These are phyloP conservation scores for Harpalus rubripes DNA, from an alignment of 2,888 invertebrate species.

Conservation along the genomic window DNA sequence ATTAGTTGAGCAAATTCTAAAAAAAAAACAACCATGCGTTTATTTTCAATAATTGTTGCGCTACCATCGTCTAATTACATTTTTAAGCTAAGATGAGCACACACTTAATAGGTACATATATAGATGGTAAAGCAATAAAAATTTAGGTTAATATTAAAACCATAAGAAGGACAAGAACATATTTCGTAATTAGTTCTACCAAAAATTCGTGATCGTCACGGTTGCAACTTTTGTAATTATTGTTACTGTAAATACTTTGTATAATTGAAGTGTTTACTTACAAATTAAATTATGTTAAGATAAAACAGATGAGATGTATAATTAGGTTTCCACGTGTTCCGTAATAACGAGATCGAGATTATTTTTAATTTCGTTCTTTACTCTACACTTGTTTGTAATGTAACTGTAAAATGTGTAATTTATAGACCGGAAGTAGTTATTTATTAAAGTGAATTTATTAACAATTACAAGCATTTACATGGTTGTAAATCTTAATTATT, in stretches of 20 bases:
- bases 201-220: slow-evolving; percentile 19
- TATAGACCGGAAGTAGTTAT: slow-evolving; percentile 29
- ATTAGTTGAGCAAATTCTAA: too few species aligned
- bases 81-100: too few species aligned
- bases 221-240: background rate
- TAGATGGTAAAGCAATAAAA: background rate
- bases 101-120: background rate
- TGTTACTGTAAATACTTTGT: slow-evolving; percentile 24
- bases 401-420: slow-evolving; percentile 8
- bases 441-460: slow-evolving; percentile 14
- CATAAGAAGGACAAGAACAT: slow-evolving; percentile 6
- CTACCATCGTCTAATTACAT: too few species aligned
- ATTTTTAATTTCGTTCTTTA: slow-evolving; percentile 31
- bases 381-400: background rate
- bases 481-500: slow-evolving; percentile 14
- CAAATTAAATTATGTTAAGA: slow-evolving; percentile 23
- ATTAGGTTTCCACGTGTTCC: background rate
- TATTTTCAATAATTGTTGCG: too few species aligned
- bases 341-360: slow-evolving; percentile 5
- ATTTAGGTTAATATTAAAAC: slow-evolving; percentile 33
- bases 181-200: slow-evolving; percentile 33
- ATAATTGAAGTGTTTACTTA: slow-evolving; percentile 9
- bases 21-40: too few species aligned
- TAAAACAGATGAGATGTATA: slow-evolving; percentile 30
- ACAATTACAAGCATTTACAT: slow-evolving; percentile 35